Evolutionary conservation across 2,797 vertebrate species (phyloP).

Genomic region (Hydrocynus forskahlii): DNA sequence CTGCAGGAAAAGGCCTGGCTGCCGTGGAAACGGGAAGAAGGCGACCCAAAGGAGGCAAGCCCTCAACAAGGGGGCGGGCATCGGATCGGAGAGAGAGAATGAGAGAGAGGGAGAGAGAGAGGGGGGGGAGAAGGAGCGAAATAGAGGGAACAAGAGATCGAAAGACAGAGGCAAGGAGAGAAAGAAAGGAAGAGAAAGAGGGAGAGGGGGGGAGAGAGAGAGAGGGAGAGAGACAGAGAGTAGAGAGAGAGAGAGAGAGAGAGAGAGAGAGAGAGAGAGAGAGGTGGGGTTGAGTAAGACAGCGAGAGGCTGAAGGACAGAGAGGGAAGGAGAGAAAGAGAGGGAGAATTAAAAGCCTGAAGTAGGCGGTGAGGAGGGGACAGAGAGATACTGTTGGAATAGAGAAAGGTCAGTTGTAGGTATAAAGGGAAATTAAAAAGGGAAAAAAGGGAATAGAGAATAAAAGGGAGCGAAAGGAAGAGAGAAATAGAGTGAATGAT

Average conservation of each 20-base stretch:
- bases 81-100: slow-evolving; percentile 37
- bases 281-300: slow-evolving; percentile 4
- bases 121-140: slow-evolving; percentile 24
- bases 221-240: not conserved
- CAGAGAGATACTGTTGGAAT: slow-evolving; percentile 48
- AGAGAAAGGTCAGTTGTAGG: not conserved
- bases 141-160: slow-evolving; percentile 49
- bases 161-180: slow-evolving; percentile 46
- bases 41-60: slow-evolving; percentile 48
- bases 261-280: slow-evolving; percentile 20
- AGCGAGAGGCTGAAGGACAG: slow-evolving; percentile 28
- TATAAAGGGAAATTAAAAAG: not conserved
- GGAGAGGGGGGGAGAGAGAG: slow-evolving; percentile 19
- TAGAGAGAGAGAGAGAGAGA: slow-evolving; percentile 10
- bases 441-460: not conserved
- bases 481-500: slow-evolving; percentile 49
- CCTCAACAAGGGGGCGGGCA: slow-evolving; percentile 29
- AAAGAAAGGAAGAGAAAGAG: slow-evolving; percentile 35
- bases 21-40: slow-evolving; percentile 67
- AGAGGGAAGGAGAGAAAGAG: slow-evolving; percentile 6
- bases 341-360: slow-evolving; percentile 20
- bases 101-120: slow-evolving; percentile 40
- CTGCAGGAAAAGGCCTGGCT: slow-evolving; percentile 61
- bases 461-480: slow-evolving; percentile 51
- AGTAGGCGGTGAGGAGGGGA: slow-evolving; percentile 11